Conservation (phyloP, 2,888 invertebrate species). For the Temnothorax rugatulus region DNA sequence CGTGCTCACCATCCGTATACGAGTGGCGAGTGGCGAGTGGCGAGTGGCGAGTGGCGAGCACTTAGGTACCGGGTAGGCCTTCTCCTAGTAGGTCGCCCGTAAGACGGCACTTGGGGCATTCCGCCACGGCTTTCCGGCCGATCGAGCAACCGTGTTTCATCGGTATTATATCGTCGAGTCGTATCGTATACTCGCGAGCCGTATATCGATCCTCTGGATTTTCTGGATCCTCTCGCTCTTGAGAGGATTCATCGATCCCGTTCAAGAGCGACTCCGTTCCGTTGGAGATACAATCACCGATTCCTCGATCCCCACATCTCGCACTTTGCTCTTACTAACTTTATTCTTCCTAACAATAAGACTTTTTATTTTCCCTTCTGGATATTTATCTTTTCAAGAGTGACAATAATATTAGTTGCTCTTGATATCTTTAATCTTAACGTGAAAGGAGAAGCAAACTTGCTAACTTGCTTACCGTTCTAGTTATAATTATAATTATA, state of each 20-base stretch:
- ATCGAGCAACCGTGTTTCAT: constrained; percentile 62
- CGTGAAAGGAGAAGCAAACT: too few relatives aligned
- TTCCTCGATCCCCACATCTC: neutral
- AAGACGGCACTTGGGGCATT: constrained; percentile 68
- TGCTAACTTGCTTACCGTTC: too few relatives aligned
- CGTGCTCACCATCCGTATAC: constrained; percentile 71
- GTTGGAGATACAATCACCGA: constrained; percentile 23
- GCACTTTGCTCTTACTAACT: neutral
- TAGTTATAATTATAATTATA: neutral
- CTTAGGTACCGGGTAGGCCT: constrained; percentile 46
- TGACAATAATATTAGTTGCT: too few relatives aligned
- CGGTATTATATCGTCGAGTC: constrained; percentile 26
- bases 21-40: constrained; percentile 55
- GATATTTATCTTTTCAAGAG: neutral
- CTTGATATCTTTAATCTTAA: too few relatives aligned
- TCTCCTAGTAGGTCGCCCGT: constrained; percentile 60
- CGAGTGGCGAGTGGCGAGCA: constrained; percentile 59
- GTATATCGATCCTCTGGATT: constrained; percentile 56
- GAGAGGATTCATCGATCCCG: constrained; percentile 56
- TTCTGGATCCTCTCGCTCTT: constrained; percentile 45
- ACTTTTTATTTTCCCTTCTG: neutral
- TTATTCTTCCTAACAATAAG: neutral
- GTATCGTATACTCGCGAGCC: neutral
- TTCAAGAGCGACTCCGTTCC: constrained; percentile 19
- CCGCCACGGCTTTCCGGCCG: constrained; percentile 64